Conservation (phyloP, 2,113 vertebrate genomes). For the Pipra filicauda region DNA sequence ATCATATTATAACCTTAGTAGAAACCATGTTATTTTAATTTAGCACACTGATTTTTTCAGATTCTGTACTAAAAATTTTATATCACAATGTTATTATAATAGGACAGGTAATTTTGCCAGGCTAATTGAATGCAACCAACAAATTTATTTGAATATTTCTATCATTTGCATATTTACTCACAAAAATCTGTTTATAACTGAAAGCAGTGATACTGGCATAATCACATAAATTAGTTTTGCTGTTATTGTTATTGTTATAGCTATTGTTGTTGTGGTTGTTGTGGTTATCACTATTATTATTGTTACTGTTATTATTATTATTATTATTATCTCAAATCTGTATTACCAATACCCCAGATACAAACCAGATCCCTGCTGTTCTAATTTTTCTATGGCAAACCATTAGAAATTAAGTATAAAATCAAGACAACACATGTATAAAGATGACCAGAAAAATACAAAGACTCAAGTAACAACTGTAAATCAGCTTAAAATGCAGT, state of each 20-base stretch:
- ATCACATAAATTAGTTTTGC: not conserved
- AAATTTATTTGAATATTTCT: not conserved
- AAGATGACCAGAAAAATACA: not conserved
- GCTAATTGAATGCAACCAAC: not conserved
- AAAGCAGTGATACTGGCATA: not conserved
- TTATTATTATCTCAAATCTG: not conserved
- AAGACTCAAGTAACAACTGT: not conserved
- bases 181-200: not conserved
- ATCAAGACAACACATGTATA: not conserved
- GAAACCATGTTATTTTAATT: not conserved
- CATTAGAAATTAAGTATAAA: not conserved
- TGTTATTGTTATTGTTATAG: not conserved
- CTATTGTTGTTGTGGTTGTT: too few relatives aligned
- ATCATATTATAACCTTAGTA: not conserved
- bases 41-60: not conserved
- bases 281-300: not conserved
- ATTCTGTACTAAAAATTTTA: not conserved
- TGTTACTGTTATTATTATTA: not conserved
- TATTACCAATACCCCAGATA: not conserved
- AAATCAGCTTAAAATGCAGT: not conserved
- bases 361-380: not conserved
- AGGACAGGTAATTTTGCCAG: not conserved
- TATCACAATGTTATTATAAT: not conserved
- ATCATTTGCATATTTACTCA: not conserved
- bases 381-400: not conserved